These are phyloP conservation scores for Apoda limacodes DNA, from an alignment of 2,888 invertebrate species.

Conservation along the genomic window DNA sequence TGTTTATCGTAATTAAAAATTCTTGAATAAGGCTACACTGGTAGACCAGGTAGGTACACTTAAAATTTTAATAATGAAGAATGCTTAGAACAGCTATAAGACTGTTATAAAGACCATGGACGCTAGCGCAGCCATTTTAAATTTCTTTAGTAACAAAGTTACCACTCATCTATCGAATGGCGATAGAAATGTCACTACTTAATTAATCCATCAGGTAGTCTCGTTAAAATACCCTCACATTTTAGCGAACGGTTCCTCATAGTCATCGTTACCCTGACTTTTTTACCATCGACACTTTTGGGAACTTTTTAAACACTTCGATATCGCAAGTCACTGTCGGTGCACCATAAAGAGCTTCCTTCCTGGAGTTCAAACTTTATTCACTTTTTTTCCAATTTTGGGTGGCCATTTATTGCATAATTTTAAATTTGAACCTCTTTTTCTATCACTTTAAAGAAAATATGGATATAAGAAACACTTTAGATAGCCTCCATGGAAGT, in stretches of 20 bases:
- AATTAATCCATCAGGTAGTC: slow-evolving; percentile 48
- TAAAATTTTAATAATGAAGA: too few species aligned
- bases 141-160: too few species aligned
- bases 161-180: slow-evolving; percentile 14
- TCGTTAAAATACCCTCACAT: slow-evolving; percentile 30
- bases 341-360: slow-evolving; percentile 35
- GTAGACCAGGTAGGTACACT: too few species aligned
- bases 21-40: too few species aligned
- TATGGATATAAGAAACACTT: too few species aligned
- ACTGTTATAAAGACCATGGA: too few species aligned
- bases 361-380: slow-evolving; percentile 23
- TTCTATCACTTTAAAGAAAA: too few species aligned
- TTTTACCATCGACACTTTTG: slow-evolving; percentile 25
- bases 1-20: too few species aligned
- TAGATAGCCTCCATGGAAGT: slow-evolving; percentile 17
- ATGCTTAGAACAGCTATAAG: too few species aligned
- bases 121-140: too few species aligned
- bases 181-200: slow-evolving; percentile 30
- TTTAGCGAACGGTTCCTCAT: slow-evolving; percentile 24
- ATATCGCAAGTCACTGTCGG: slow-evolving; percentile 44
- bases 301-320: slow-evolving; percentile 2
- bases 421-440: slow-evolving; percentile 21
- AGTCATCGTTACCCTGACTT: slow-evolving; percentile 34
- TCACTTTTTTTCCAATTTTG: slow-evolving; percentile 20
- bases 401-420: slow-evolving; percentile 28